phyloP scores from a whole-genome alignment of 2,113 vertebrate genomes.

The Dromaius novaehollandiae region DNA sequence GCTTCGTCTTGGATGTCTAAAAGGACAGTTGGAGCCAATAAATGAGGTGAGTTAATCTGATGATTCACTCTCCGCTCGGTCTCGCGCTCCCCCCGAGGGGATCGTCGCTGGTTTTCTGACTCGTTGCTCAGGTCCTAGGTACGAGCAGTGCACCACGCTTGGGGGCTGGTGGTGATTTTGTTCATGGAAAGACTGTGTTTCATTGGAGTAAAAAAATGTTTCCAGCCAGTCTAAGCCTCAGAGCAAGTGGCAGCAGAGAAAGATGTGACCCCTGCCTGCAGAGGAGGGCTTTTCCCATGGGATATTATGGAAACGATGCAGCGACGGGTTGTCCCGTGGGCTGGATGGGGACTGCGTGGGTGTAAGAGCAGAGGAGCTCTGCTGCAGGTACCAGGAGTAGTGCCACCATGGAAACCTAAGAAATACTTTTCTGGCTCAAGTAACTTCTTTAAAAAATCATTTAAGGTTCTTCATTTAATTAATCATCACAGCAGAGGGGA shows the following conservation, averaged over 20 bases:
- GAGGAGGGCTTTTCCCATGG: not conserved
- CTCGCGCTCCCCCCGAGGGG: conserved; percentile 44
- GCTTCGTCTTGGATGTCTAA: conserved; percentile 80
- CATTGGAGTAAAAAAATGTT: not conserved
- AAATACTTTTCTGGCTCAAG: not conserved
- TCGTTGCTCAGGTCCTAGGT: conserved; percentile 48
- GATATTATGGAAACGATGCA: not conserved
- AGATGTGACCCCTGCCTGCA: not conserved
- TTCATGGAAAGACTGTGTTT: not conserved
- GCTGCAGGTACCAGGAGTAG: not conserved
- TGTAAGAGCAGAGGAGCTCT: not conserved
- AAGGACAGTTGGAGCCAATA: conserved; percentile 94
- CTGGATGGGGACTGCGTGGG: fast-evolving
- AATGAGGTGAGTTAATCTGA: conserved; percentile 86
- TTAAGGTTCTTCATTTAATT: not conserved
- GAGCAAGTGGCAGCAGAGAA: not conserved
- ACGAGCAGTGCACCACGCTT: not conserved
- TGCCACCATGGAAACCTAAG: not conserved
- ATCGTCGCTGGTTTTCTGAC: conserved; percentile 53
- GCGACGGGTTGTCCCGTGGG: not conserved
- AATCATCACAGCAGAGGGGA: not conserved
- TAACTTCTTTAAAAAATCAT: not conserved
- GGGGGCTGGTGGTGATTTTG: not conserved
- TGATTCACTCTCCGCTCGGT: conserved; percentile 45
- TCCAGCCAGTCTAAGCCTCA: not conserved